Evolutionary conservation across 2,113 vertebrate genomes (phyloP).

Genomic region (Pelecanus crispus): DNA sequence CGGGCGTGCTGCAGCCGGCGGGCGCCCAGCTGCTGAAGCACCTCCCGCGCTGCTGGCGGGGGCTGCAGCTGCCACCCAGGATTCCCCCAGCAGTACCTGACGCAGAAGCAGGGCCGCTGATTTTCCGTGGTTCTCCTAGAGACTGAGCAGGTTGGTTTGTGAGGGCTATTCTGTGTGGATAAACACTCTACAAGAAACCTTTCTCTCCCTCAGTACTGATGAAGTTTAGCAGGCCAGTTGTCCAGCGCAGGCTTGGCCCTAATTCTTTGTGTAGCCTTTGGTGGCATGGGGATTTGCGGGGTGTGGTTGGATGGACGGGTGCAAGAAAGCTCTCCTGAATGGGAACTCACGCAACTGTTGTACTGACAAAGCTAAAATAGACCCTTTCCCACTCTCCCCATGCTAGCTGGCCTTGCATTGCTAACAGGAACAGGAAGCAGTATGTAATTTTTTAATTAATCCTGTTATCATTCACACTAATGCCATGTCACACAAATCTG

Average conservation of each 20-base stretch:
- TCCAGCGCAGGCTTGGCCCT: neutral
- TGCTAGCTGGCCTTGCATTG: rapidly evolving
- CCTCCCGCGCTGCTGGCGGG: neutral
- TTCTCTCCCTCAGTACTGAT: neutral
- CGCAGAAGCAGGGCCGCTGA: neutral
- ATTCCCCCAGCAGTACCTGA: neutral
- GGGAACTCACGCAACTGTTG: neutral
- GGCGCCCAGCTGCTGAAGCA: neutral
- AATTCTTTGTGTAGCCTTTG: neutral
- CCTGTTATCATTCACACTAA: neutral
- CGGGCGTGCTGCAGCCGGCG: neutral
- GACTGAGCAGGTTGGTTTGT: neutral
- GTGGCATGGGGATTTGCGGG: neutral
- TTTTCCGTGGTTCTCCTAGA: neutral
- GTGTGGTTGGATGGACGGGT: neutral
- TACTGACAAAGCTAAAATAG: neutral
- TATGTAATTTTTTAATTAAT: neutral
- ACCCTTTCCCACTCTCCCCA: neutral
- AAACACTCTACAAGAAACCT: neutral
- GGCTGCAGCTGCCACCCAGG: neutral
- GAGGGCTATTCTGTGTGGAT: neutral
- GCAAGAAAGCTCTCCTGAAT: neutral
- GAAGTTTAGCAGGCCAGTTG: neutral
- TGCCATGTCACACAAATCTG: neutral
- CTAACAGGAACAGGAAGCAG: neutral